A percentile compares a stretch with the other conserved stretches of the same genome.
Evolutionary conservation across 2,888 invertebrate genomes (phyloP).

Genomic region (Terebella lapidaria): DNA sequence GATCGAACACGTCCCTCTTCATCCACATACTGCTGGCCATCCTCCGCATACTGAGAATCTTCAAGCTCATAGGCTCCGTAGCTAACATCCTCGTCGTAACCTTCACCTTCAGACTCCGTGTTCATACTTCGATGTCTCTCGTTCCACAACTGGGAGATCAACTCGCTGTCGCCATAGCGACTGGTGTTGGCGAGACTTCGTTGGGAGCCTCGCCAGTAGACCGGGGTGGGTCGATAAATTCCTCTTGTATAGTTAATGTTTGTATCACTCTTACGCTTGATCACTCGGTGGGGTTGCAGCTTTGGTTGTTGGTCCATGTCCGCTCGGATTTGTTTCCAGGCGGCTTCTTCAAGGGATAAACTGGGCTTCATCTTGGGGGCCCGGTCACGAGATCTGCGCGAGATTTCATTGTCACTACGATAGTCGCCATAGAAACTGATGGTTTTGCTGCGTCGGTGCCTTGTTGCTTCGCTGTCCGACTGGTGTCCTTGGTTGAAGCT

Average conservation of each 20-base stretch:
- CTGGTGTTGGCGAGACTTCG: constrained; percentile 8
- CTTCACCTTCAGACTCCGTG: constrained; percentile 24
- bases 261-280: constrained; percentile 7
- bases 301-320: constrained; percentile 14
- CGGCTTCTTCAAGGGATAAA: constrained; percentile 20
- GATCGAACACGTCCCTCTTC: neutral
- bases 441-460: neutral
- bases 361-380: constrained; percentile 5
- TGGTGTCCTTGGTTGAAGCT: neutral
- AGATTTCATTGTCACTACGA: neutral
- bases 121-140: constrained; percentile 13
- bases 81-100: constrained; percentile 9
- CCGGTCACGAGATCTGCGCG: neutral
- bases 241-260: constrained; percentile 19
- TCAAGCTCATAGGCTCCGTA: neutral
- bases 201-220: constrained; percentile 12
- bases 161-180: constrained; percentile 24
- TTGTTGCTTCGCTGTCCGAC: constrained; percentile 6
- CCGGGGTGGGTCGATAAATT: constrained; percentile 19
- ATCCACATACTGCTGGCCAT: neutral
- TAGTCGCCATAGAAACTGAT: constrained; percentile 4
- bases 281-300: neutral
- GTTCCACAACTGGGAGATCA: constrained; percentile 11
- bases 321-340: constrained; percentile 17
- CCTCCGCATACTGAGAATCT: neutral